Evolutionary conservation across 2,888 invertebrate species (phyloP).

Genomic region (Perdita meconis): DNA sequence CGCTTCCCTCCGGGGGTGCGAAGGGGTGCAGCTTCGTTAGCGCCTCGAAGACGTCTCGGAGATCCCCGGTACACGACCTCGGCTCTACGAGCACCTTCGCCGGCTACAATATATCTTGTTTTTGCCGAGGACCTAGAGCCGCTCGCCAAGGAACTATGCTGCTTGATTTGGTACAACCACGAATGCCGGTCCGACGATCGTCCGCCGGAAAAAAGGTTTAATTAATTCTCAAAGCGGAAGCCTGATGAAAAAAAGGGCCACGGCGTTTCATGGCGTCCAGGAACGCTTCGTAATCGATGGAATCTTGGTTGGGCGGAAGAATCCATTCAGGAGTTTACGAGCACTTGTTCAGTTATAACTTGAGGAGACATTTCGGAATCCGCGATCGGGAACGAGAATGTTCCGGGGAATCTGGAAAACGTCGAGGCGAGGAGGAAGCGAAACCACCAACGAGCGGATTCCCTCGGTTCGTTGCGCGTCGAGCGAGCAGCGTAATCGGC

Average conservation of each 20-base stretch:
- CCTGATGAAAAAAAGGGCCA: too few relatives aligned
- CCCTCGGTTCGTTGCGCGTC: slow-evolving; percentile 52
- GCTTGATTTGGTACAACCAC: slow-evolving; percentile 26
- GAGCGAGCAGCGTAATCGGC: slow-evolving; percentile 64
- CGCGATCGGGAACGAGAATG: slow-evolving; percentile 12
- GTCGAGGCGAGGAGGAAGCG: slow-evolving; percentile 47
- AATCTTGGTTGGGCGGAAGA: too few relatives aligned
- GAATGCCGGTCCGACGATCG: slow-evolving; percentile 4
- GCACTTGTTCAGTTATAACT: too few relatives aligned
- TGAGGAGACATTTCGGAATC: too few relatives aligned
- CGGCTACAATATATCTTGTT: slow-evolving; percentile 19
- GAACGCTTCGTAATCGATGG: slow-evolving; percentile 10
- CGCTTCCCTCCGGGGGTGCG: slow-evolving; percentile 47
- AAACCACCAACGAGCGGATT: slow-evolving; percentile 59
- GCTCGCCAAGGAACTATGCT: slow-evolving; percentile 15
- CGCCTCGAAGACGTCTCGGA: slow-evolving; percentile 63
- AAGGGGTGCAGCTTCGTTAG: slow-evolving; percentile 77
- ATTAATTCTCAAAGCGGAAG: slow-evolving; percentile 36
- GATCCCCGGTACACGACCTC: slow-evolving; percentile 64
- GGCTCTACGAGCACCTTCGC: slow-evolving; percentile 23
- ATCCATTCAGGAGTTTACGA: neutral
- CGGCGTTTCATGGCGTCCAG: neutral
- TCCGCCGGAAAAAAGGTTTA: slow-evolving; percentile 31
- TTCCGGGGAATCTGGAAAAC: slow-evolving; percentile 34
- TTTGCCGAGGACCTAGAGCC: slow-evolving; percentile 19